Base-by-base conservation (phyloP, 2,113 vertebrate genomes). In the Heterocephalus glaber region DNA sequence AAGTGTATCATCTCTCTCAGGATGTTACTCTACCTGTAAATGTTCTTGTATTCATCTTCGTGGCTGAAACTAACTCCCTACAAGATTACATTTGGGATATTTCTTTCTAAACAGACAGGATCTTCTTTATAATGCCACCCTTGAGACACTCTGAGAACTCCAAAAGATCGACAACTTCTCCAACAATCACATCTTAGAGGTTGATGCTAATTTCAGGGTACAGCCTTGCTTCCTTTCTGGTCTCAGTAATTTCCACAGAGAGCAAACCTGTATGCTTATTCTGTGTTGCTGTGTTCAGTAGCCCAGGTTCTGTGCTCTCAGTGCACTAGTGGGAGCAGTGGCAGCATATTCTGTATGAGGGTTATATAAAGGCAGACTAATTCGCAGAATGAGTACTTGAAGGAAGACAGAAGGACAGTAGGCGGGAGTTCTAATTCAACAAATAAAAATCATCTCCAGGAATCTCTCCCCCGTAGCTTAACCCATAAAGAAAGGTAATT, bases 361-460 rank as follows among this genome's bases (percentile, higher is more conserved):
- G 82, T 98, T 95, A 94, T 63, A 76, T 95, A 98, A 98, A 81
- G 74, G 74, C 54, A 79, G 33, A 77, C 47, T 33, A 95, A 49
- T 47, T 79, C 95, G 30, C 61, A 56, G 74, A 97, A 76, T n/a
- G 54, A 86, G 26, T 2, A 1, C 12, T 92, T 76, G 17, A 92
- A 85, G 81, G 30, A 41, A 52, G 35, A 58, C 10, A 14, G 24
- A 35, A 44, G 91, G 54, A 66, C 0, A 58, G 19, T 74, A 76
- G 35, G 81, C 19, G 72, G 26, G 11, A 85, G 63, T 41, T 54
- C 76, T 89, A 83, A 86, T 58, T 89, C 35, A 82, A 85, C 89
- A 93, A 86, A 86, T 60, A 26, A 91, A 96, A 93, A 83, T 82
- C 49, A 81, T 66, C 76, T 56, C 91, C 82, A 90, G 33, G 63